Conservation (phyloP, 2,113 vertebrate species). For the Nibea albiflora region DNA sequence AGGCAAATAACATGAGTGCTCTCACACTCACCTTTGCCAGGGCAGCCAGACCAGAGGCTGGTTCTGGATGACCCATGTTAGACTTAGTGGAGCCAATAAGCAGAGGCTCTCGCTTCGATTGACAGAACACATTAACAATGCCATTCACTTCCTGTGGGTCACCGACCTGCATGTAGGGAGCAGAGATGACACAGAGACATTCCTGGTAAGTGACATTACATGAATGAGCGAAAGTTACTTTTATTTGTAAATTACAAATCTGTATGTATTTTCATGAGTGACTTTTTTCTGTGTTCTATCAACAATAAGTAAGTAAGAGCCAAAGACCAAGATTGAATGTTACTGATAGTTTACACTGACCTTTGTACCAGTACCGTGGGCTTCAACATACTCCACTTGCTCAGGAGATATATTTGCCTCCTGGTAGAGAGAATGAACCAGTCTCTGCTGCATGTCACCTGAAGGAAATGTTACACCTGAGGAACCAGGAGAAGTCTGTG, state of each 20-base stretch:
- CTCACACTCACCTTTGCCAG: conserved; percentile 88
- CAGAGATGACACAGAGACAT: neutral
- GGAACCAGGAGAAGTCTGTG: conserved; percentile 9
- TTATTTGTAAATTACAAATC: neutral
- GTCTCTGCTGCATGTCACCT: conserved; percentile 88
- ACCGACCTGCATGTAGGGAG: conserved; percentile 86
- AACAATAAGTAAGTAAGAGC: no score
- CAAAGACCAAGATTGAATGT: neutral
- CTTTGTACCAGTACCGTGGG: conserved; percentile 98
- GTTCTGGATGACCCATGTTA: conserved; percentile 98
- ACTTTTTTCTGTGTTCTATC: neutral
- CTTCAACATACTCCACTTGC: conserved; percentile 94
- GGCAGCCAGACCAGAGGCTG: conserved; percentile 92
- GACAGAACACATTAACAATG: conserved; percentile 87
- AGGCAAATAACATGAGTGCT: neutral
- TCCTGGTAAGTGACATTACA: neutral
- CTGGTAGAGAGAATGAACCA: conserved; percentile 87
- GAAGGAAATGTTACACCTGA: conserved; percentile 96
- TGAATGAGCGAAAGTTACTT: neutral
- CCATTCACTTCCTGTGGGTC: conserved; percentile 95
- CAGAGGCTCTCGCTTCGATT: conserved; percentile 83
- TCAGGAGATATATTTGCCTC: conserved; percentile 81
- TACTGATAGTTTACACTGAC: conserved; percentile 72
- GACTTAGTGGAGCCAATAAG: conserved; percentile 96
- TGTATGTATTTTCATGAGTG: neutral